Evolutionary conservation across 2,113 vertebrate genomes (phyloP).

Genomic region (Struthidea cinerea): DNA sequence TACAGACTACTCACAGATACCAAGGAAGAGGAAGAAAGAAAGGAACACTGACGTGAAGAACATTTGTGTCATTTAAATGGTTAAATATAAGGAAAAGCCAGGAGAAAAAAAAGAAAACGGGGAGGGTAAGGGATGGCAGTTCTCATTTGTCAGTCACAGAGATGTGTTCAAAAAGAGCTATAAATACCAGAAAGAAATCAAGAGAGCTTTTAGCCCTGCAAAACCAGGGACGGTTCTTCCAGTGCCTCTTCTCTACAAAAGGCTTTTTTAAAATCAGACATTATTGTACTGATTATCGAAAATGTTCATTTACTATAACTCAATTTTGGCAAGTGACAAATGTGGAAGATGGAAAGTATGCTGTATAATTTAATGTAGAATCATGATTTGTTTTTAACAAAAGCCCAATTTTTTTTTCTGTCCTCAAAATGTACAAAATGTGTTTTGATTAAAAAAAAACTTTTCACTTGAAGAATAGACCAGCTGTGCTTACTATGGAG

Average conservation of each 20-base stretch:
- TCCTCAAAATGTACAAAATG: conserved; percentile 8
- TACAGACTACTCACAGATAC: background rate
- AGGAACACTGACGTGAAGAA: background rate
- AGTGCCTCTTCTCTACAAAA: conserved; percentile 6
- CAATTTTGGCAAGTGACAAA: conserved; percentile 50
- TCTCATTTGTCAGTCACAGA: background rate
- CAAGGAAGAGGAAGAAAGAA: background rate
- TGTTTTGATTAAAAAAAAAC: conserved; percentile 38
- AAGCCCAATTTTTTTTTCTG: background rate
- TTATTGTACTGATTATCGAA: conserved; percentile 55
- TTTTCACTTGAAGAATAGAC: conserved; percentile 35
- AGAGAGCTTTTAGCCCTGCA: background rate
- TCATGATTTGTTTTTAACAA: conserved; percentile 28
- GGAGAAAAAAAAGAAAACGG: background rate
- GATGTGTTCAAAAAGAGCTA: background rate
- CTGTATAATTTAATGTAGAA: conserved; percentile 39
- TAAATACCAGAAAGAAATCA: conserved; percentile 36
- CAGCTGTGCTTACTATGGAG: conserved; percentile 50
- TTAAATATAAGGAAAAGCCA: background rate
- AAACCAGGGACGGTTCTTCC: background rate
- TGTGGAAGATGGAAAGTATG: background rate
- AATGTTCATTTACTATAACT: conserved; percentile 53
- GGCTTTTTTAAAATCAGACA: conserved; percentile 50
- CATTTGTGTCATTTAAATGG: background rate
- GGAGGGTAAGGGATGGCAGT: background rate